Evolutionary conservation across 2,113 vertebrate genomes (phyloP).

Genomic region (Brienomyrus brachyistius): DNA sequence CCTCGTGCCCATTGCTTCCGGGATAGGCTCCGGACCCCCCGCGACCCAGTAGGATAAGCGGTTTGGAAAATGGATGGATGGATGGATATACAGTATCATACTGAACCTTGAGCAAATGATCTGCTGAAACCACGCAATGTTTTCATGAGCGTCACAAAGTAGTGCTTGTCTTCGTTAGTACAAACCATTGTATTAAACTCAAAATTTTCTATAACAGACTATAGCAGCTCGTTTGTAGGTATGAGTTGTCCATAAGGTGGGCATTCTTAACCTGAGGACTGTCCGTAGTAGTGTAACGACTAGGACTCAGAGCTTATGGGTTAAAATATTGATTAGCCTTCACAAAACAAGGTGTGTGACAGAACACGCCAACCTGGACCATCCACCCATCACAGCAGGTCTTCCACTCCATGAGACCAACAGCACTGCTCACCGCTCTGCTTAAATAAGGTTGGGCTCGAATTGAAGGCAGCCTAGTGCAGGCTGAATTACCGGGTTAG

Average conservation of each 20-base stretch:
- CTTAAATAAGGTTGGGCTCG: not conserved
- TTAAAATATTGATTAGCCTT: not conserved
- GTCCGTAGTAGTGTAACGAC: not conserved
- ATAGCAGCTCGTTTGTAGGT: not conserved
- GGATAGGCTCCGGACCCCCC: too few species aligned
- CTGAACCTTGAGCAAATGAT: not conserved
- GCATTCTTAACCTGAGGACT: not conserved
- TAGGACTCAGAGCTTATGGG: too few species aligned
- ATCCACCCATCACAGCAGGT: not conserved
- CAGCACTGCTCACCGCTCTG: not conserved
- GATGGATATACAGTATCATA: not conserved
- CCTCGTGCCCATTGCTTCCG: too few species aligned
- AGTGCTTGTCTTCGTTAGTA: not conserved
- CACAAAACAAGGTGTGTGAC: not conserved
- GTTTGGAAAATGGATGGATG: too few species aligned
- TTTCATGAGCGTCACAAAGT: not conserved
- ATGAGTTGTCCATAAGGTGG: not conserved
- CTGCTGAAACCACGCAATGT: not conserved
- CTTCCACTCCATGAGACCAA: not conserved
- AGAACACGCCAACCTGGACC: not conserved
- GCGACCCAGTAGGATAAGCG: too few species aligned
- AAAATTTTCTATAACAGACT: not conserved
- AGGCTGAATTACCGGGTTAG: not conserved
- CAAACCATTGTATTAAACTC: not conserved
- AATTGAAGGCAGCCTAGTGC: not conserved